A percentile compares a stretch with the other conserved stretches of the same genome.
These are phyloP conservation scores for Pachydiplax longipennis DNA, from an alignment of 2,888 invertebrate species.

Conservation along the genomic window DNA sequence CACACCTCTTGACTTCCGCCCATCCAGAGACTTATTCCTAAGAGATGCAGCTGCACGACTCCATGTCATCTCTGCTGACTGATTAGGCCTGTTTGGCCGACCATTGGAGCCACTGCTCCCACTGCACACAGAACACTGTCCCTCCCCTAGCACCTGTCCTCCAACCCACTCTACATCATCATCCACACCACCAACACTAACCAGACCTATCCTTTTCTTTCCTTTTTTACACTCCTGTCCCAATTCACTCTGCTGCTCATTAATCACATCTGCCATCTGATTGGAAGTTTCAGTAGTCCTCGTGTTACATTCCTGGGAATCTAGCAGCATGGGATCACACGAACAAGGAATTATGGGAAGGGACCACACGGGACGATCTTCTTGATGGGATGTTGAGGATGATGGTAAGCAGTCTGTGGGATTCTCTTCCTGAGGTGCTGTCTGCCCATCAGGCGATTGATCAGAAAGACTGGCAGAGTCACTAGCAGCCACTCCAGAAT, in stretches of 20 bases:
- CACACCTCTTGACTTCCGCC: constrained; percentile 20
- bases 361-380: constrained; percentile 18
- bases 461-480: constrained; percentile 49
- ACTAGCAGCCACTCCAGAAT: constrained; percentile 50
- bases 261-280: not conserved
- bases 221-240: constrained; percentile 51
- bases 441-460: constrained; percentile 47
- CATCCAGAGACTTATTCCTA: constrained; percentile 21
- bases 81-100: constrained; percentile 8
- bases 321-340: constrained; percentile 5
- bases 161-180: constrained; percentile 56
- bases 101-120: constrained; percentile 52
- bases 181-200: constrained; percentile 33
- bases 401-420: not conserved
- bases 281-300: constrained; percentile 24
- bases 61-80: constrained; percentile 10
- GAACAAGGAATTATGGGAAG: constrained; percentile 32
- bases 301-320: constrained; percentile 17
- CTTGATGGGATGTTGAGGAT: not conserved
- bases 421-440: not conserved
- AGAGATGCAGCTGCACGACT: constrained; percentile 26
- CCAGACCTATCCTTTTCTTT: constrained; percentile 43
- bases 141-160: constrained; percentile 56
- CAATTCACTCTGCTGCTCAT: constrained; percentile 5
- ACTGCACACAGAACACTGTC: constrained; percentile 50